Base-by-base conservation (phyloP, 1,140 invertebrate genomes). In the Chironomus striatipennis region DNA sequence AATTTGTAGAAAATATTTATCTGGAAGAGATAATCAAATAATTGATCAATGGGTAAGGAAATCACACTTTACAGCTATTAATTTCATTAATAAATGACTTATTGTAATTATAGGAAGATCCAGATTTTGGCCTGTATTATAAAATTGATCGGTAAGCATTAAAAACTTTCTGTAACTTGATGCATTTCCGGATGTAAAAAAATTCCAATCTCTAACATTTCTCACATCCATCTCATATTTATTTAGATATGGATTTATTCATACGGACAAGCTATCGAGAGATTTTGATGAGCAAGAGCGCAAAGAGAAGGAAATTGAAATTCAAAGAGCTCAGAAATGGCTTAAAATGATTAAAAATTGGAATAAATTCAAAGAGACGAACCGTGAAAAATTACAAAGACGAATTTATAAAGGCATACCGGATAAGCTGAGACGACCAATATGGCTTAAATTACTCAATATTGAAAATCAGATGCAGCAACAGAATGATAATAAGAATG, bases 331-430 rank as follows among this genome's bases (percentile, higher is more conserved):
- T 75, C 92, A 95, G 78, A 98, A 98, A 87, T 98, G 97, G 97
- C 83, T 95, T 34, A 96, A 97, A 83, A 98, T 98, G 96, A 83
- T 92, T n/a, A 90, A 87, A 76, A 24, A 42, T 42, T 75, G 75
- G 75, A 83, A 86, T 21, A 97, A 95, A 95, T 85, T 90, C 73
- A 83, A 78, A 79, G 84, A 82, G 79, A 85, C 83, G 79, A 92
- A 86, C 77, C 88, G 86, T 79, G 94, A 96, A 79, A 96, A 96
- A 85, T 85, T 96, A 76, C 88, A 88, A 77, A 86, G 88, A 77
- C 85, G 97, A 77, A 89, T 97, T 77, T 98, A 95, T 81, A 98
- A 98, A 88, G 97, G 97, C 74, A 96, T 99, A 83, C 97, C 97
- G 42, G 91, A 97, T 82, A 90, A 90, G 77, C 85, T 96, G 75